Evolutionary conservation across 1,140 invertebrate species (phyloP), one percentile per base, ranked within the genome.

Genomic region (Orchesella cincta): DNA sequence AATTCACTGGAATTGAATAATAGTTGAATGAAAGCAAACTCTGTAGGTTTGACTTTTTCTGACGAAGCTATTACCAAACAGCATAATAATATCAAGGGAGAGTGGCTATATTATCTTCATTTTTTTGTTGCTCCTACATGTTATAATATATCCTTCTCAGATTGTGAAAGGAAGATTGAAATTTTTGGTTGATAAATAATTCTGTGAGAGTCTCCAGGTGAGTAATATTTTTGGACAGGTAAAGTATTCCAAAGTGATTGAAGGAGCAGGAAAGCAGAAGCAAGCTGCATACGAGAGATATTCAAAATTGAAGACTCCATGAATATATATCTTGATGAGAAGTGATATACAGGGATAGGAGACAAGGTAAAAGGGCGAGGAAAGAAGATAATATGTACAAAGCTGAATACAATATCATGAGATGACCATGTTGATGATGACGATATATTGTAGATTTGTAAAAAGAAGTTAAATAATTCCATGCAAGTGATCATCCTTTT

Each of bases 221-320:
- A 67, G 31, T 67, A 67, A 67, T 67, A 67, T 67, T 67, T 67
- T 67, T 67, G 62, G 62, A 67, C 62, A 67, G 62, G 62, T 33
- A 67, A 33, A 46, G 8, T 46, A 46, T 46, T 20, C 39, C n/a
- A n/a, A n/a, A n/a, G n/a, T n/a, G n/a, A n/a, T n/a, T n/a, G n/a
- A n/a, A 64, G 23, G 57, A 64, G 57, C 5, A 8, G 57, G 57
- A 64, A n/a, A 8, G 23, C 8, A 23, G 57, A 29, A n/a, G 23
- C 57, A 64, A 29, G 57, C n/a, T 64, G 57, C 39, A 46, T 46
- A 18, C 39, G 18, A 8, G 39, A 46, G 18, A n/a, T n/a, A 46
- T 18, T 46, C 5, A 18, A 46, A 46, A 5, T 46, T 46, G 39
- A 5, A 46, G 5, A 46, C 39, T 46, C 18, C 39, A 46, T 5